A percentile compares a stretch with the other conserved stretches of the same genome.
These are phyloP conservation scores for Bellardia bayeri DNA, from an alignment of 2,888 invertebrate genomes.

Conservation along the genomic window DNA sequence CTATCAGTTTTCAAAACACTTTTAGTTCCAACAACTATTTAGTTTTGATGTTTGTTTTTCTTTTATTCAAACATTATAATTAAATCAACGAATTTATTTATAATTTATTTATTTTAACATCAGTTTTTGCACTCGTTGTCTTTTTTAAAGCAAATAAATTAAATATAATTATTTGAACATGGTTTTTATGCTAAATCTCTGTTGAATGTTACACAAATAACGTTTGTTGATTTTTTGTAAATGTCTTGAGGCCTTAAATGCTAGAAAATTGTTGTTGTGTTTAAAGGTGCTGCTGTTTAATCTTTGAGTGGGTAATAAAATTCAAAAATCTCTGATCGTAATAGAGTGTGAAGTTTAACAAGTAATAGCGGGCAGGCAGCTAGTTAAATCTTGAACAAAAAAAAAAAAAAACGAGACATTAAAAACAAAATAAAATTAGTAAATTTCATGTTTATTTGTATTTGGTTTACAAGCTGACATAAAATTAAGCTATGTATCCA, in stretches of 20 bases:
- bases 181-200: background rate
- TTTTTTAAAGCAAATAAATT: conserved; percentile 22
- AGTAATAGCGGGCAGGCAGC: background rate
- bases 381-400: background rate
- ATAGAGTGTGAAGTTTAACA: conserved; percentile 42
- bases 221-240: conserved; percentile 1
- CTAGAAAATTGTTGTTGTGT: background rate
- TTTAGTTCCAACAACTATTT: background rate
- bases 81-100: conserved; percentile 63
- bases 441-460: no score
- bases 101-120: conserved; percentile 52
- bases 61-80: conserved; percentile 23
- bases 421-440: no score
- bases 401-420: no score
- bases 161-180: conserved; percentile 28
- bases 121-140: background rate
- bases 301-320: background rate
- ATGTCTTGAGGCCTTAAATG: background rate
- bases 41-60: background rate
- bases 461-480: no score
- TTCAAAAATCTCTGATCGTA: conserved; percentile 13
- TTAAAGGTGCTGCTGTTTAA: background rate
- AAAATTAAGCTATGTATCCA: no score
- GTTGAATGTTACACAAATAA: background rate
- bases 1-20: background rate